Conservation (phyloP, 2,113 vertebrate genomes). For the Gambusia affinis region DNA sequence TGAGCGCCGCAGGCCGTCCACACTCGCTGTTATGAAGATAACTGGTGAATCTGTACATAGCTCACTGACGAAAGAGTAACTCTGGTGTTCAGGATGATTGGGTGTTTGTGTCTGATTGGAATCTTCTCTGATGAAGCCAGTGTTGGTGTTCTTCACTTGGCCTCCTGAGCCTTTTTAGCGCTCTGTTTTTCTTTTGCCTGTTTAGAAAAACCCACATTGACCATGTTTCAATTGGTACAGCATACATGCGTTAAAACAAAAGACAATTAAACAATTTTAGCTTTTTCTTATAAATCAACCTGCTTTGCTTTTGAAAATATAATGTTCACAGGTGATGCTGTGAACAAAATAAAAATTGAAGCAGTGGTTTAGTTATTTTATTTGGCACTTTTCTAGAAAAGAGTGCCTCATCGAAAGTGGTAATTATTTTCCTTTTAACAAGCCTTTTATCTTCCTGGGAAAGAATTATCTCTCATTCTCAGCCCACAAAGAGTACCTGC, state of each 20-base stretch:
- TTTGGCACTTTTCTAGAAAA: neutral
- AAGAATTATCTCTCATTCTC: neutral
- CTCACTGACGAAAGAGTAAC: constrained; percentile 40
- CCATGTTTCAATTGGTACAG: neutral
- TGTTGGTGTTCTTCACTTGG: constrained; percentile 82
- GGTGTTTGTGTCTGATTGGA: constrained; percentile 28
- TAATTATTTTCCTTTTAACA: too few relatives aligned
- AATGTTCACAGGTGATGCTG: constrained; percentile 9
- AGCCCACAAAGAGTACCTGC: neutral
- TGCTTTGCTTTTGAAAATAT: neutral
- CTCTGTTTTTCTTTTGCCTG: constrained; percentile 98
- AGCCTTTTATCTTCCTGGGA: too few relatives aligned
- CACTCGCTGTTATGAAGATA: constrained; percentile 18
- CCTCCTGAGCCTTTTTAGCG: constrained; percentile 95
- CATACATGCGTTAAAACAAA: neutral
- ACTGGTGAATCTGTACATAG: constrained; percentile 31
- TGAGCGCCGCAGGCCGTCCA: constrained; percentile 24
- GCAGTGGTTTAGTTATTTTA: neutral
- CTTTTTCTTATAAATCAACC: neutral
- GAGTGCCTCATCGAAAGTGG: too few relatives aligned
- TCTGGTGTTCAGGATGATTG: constrained; percentile 12
- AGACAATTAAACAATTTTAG: neutral
- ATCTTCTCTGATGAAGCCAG: constrained; percentile 15
- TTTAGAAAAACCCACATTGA: constrained; percentile 13
- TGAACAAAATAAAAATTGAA: constrained; percentile 21